Evolutionary conservation across 2,797 vertebrate genomes (phyloP).

Genomic region (Danio albolineatus): DNA sequence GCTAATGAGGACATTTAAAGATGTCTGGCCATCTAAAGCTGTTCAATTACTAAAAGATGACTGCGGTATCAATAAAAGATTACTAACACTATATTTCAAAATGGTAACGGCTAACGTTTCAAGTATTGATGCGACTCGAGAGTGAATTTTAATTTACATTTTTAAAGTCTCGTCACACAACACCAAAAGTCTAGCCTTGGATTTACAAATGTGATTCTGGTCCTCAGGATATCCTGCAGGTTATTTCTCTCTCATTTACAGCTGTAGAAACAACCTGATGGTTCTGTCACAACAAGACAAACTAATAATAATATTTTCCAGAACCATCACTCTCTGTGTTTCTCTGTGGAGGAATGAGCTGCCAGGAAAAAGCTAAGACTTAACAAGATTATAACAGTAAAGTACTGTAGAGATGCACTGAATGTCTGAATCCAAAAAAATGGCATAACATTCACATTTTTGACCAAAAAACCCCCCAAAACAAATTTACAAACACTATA

Average conservation of each 20-base stretch:
- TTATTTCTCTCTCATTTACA: neutral
- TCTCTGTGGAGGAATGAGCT: neutral
- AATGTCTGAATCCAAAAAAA: too few species aligned
- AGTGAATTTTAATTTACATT: slow-evolving; percentile 35
- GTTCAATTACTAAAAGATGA: slow-evolving; percentile 22
- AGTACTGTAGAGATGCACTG: too few species aligned
- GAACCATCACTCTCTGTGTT: neutral
- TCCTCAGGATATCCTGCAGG: neutral
- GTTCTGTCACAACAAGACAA: neutral
- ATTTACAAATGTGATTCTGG: neutral
- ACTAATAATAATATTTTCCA: neutral
- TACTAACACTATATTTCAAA: slow-evolving; percentile 43
- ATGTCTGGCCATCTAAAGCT: neutral
- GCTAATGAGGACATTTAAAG: slow-evolving; percentile 30
- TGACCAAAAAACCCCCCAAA: too few species aligned
- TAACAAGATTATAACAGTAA: too few species aligned
- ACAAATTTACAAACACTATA: too few species aligned
- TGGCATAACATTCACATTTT: too few species aligned
- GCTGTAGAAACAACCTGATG: neutral
- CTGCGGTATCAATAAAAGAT: slow-evolving; percentile 30
- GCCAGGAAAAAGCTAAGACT: neutral
- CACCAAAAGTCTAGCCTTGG: neutral
- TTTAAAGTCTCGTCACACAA: slow-evolving; percentile 42
- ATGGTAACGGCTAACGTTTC: slow-evolving; percentile 32
- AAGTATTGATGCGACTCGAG: slow-evolving; percentile 19